Evolutionary conservation across 2,888 invertebrate species (phyloP).

Genomic region (Colletes collaris): DNA sequence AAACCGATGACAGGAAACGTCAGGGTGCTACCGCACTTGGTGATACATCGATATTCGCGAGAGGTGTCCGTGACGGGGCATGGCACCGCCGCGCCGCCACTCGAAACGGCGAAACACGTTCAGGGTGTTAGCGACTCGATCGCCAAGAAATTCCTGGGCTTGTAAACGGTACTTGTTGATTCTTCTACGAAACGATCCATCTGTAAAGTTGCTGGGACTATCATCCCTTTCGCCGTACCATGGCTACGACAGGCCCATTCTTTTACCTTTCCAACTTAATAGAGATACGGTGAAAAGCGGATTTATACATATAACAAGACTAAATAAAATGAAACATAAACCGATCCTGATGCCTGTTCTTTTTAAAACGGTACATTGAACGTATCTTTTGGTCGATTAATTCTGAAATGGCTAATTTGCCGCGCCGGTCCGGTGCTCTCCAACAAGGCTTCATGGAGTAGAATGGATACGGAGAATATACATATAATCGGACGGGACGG

Average conservation of each 20-base stretch:
- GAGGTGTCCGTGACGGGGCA: constrained; percentile 54
- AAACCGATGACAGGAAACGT: constrained; percentile 79
- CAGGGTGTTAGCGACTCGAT: constrained; percentile 62
- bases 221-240: no score
- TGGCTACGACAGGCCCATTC: no score
- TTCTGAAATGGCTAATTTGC: constrained; percentile 50
- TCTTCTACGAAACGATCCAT: constrained; percentile 58
- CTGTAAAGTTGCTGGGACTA: no score
- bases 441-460: constrained; percentile 51
- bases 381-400: constrained; percentile 35
- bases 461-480: constrained; percentile 55
- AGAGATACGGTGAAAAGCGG: no score
- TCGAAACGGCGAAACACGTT: constrained; percentile 59
- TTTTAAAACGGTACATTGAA: not conserved
- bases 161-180: constrained; percentile 78
- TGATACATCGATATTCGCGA: constrained; percentile 73
- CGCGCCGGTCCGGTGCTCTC: constrained; percentile 27
- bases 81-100: not conserved
- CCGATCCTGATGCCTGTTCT: not conserved
- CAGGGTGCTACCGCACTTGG: constrained; percentile 68
- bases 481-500: constrained; percentile 52
- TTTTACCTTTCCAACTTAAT: no score
- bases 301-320: no score
- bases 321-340: no score
- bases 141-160: constrained; percentile 61